Evolutionary conservation across 2,797 vertebrate species (phyloP).

Genomic region (Antennarius maculatus): DNA sequence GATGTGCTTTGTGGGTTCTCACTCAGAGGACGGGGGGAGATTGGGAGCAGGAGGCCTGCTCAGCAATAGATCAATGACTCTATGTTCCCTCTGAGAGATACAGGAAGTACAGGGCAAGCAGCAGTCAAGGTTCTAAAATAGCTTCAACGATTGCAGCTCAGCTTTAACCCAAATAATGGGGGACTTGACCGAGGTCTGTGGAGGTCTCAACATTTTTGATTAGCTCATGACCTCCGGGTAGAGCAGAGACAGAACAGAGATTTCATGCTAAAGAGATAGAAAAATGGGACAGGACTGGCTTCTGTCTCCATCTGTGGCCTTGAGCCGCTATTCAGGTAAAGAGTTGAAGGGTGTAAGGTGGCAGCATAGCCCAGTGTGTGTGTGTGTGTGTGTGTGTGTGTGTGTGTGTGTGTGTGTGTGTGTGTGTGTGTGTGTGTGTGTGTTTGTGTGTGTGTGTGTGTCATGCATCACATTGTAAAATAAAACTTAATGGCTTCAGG

Average conservation of each 20-base stretch:
- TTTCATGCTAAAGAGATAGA: constrained; percentile 32
- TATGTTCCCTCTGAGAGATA: constrained; percentile 62
- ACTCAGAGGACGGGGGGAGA: constrained; percentile 20
- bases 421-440: constrained; percentile 26
- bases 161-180: constrained; percentile 77
- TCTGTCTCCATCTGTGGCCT: constrained; percentile 30
- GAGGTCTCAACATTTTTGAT: constrained; percentile 68
- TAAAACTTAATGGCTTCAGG: constrained; percentile 56
- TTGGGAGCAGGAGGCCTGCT: constrained; percentile 15
- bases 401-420: constrained; percentile 3
- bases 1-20: constrained; percentile 55
- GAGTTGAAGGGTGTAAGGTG: constrained; percentile 24
- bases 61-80: constrained; percentile 66
- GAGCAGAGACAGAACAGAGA: constrained; percentile 44
- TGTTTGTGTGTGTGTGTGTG: constrained; percentile 5
- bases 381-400: constrained; percentile 22
- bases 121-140: constrained; percentile 67
- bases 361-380: constrained; percentile 16
- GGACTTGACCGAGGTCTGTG: constrained; percentile 61
- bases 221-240: constrained; percentile 53
- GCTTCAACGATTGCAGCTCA: constrained; percentile 55
- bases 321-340: constrained; percentile 28
- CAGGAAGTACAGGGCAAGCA: constrained; percentile 65
- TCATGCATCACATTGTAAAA: constrained; percentile 63
- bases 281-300: constrained; percentile 35